Percentiles rank a stretch among this genome's conserved stretches.
phyloP scores from a whole-genome alignment of 2,797 vertebrate genomes.

The Pseudochirops cupreus region DNA sequence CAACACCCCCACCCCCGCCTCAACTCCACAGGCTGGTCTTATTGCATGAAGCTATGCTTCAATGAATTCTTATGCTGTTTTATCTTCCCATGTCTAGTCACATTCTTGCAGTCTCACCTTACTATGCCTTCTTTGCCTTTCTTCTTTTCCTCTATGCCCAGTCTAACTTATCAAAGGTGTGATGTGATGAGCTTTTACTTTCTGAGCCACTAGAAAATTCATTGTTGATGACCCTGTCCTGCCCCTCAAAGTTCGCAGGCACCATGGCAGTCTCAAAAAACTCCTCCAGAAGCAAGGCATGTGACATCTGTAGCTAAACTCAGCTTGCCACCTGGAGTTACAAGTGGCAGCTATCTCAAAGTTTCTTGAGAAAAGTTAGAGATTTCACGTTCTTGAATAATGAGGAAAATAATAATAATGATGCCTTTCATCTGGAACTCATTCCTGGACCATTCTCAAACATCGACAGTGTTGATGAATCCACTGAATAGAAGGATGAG shows the following conservation, averaged over 20 bases:
- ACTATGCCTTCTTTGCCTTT: neutral
- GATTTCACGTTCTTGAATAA: conserved; percentile 39
- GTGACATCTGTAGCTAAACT: neutral
- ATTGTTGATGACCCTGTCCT: conserved; percentile 6
- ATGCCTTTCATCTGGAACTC: conserved; percentile 4
- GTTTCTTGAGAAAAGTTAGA: conserved; percentile 23
- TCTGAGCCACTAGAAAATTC: neutral
- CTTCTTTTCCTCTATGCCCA: neutral
- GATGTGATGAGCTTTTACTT: neutral
- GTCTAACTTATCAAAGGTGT: neutral
- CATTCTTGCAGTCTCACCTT: neutral
- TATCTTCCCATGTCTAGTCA: neutral
- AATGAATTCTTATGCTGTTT: neutral
- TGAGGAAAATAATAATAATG: conserved; percentile 4
- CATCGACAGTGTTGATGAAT: conserved; percentile 53
- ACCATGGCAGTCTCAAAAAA: neutral
- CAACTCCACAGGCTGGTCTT: neutral
- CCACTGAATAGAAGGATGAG: conserved; percentile 59
- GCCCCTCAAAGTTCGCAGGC: neutral
- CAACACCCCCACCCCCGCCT: neutral
- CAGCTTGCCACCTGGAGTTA: conserved; percentile 45
- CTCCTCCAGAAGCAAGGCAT: conserved; percentile 19
- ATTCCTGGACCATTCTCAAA: conserved; percentile 53
- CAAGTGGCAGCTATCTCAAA: neutral
- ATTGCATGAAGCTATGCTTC: neutral